Evolutionary conservation across 2,888 invertebrate species (phyloP).

Genomic region (Andricus curvator): DNA sequence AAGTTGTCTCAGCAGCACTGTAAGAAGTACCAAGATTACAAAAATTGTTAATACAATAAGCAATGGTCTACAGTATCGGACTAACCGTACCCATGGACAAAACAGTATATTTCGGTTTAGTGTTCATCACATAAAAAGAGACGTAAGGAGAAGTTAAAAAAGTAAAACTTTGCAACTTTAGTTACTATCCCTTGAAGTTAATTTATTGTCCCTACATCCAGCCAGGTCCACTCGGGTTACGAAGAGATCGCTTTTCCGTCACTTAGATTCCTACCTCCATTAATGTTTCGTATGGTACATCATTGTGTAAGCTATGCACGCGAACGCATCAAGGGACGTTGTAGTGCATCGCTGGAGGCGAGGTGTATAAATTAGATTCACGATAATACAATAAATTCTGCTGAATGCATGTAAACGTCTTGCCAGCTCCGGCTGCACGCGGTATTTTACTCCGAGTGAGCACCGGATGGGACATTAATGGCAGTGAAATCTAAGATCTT

Average conservation of each 20-base stretch:
- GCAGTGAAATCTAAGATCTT: constrained; percentile 41
- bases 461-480: constrained; percentile 41
- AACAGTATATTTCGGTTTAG: background rate
- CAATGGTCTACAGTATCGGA: too few relatives aligned
- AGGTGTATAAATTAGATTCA: constrained; percentile 65
- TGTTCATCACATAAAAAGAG: background rate
- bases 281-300: constrained; percentile 32
- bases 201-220: constrained; percentile 11
- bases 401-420: constrained; percentile 66
- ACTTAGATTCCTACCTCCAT: constrained; percentile 30
- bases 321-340: constrained; percentile 42
- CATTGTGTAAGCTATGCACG: constrained; percentile 47
- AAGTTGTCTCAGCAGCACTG: too few relatives aligned
- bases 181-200: constrained; percentile 15
- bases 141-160: background rate
- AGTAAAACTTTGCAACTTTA: background rate
- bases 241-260: constrained; percentile 34
- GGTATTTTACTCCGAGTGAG: constrained; percentile 33
- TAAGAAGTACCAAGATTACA: too few relatives aligned
- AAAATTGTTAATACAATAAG: too few relatives aligned
- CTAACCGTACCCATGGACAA: background rate
- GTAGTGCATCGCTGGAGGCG: constrained; percentile 41
- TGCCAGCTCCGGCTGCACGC: constrained; percentile 33
- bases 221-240: constrained; percentile 22
- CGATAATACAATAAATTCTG: constrained; percentile 70